Percentiles rank a stretch among this genome's conserved stretches.
These are phyloP conservation scores for Vidua macroura DNA, from an alignment of 2,113 vertebrate genomes.

Conservation along the genomic window DNA sequence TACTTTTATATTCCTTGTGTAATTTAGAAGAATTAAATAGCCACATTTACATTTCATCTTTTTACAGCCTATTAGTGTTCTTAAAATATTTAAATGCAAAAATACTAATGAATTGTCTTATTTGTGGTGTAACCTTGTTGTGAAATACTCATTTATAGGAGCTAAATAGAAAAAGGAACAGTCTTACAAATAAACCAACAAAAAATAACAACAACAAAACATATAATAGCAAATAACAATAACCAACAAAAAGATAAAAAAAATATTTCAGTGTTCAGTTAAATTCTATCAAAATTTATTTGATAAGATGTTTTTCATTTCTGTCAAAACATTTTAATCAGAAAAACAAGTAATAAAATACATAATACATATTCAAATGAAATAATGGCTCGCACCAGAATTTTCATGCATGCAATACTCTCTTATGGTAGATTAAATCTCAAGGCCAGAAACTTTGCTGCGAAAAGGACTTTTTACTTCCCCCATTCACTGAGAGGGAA, in stretches of 20 bases:
- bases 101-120: not conserved
- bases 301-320: not conserved
- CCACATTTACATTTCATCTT: not conserved
- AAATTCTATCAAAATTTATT: not conserved
- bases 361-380: not conserved
- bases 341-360: not conserved
- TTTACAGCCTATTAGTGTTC: not conserved
- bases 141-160: not conserved
- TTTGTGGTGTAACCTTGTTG: not conserved
- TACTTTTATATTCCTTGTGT: slow-evolving; percentile 22
- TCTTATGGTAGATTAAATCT: not conserved
- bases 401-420: not conserved
- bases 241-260: not conserved
- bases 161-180: not conserved
- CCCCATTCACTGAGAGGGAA: not conserved
- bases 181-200: not conserved
- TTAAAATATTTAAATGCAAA: slow-evolving; percentile 21
- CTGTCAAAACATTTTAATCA: not conserved
- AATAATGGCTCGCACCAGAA: not conserved
- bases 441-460: not conserved
- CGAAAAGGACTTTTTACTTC: not conserved
- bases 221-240: not conserved
- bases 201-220: not conserved
- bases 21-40: slow-evolving; percentile 37
- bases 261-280: not conserved